phyloP scores from a whole-genome alignment of 2,113 vertebrate genomes.

The Jacana jacana region DNA sequence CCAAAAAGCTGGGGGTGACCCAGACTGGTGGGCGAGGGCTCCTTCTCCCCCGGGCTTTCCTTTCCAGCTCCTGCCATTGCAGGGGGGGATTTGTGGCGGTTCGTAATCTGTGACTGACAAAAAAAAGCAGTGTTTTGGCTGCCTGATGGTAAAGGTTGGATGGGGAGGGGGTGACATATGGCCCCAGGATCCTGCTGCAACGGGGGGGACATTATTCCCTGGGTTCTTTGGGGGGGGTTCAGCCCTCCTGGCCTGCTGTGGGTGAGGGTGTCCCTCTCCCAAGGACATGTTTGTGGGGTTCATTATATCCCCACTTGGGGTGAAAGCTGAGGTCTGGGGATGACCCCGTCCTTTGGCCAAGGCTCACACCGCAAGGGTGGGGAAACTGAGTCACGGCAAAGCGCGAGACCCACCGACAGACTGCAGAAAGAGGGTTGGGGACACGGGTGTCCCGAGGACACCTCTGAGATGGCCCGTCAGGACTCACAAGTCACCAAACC shows the following conservation, averaged over 20 bases:
- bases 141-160: accelerated
- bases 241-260: not conserved
- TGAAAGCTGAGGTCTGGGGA: not conserved
- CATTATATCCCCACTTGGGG: accelerated
- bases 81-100: not conserved
- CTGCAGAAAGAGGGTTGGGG: not conserved
- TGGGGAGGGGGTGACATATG: accelerated
- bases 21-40: accelerated
- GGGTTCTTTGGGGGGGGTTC: not conserved
- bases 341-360: not conserved
- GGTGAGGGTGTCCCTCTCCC: not conserved
- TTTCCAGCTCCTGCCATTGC: too few relatives aligned
- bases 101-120: accelerated
- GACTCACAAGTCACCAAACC: not conserved
- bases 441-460: not conserved
- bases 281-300: not conserved
- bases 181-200: not conserved
- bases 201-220: not conserved
- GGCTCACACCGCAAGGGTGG: accelerated
- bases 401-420: accelerated
- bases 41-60: not conserved
- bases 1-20: not conserved
- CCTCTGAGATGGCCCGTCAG: not conserved
- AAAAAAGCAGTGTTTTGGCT: not conserved
- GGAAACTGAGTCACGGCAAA: not conserved